Conservation (phyloP, 1,140 invertebrate genomes). For the Diorhabda elongata region DNA sequence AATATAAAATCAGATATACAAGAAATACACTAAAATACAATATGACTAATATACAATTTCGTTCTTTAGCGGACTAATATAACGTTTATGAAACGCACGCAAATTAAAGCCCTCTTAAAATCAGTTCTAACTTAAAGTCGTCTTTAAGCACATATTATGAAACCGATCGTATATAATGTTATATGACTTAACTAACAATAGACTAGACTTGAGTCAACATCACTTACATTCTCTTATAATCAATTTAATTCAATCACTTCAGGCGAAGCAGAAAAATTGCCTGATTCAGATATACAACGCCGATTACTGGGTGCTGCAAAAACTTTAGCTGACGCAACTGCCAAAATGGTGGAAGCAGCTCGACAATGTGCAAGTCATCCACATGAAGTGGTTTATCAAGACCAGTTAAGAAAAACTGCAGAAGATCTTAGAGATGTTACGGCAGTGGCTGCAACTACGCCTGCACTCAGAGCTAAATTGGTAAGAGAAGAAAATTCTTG, state of each 20-base stretch:
- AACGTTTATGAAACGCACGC: too few relatives aligned
- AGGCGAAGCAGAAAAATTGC: slow-evolving; percentile 81
- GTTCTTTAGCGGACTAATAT: too few relatives aligned
- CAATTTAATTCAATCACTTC: neutral
- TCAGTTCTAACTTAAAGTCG: too few relatives aligned
- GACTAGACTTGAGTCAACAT: too few relatives aligned
- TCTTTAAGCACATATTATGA: too few relatives aligned
- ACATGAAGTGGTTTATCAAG: slow-evolving; percentile 78
- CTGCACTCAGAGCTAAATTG: slow-evolving; percentile 72
- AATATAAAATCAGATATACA: too few relatives aligned
- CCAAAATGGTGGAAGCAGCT: slow-evolving; percentile 93
- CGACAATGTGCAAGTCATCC: slow-evolving; percentile 84
- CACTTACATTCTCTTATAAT: too few relatives aligned
- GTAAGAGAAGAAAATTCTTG: slow-evolving; percentile 32
- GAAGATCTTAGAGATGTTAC: slow-evolving; percentile 89
- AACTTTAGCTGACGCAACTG: slow-evolving; percentile 91
- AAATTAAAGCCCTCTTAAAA: too few relatives aligned
- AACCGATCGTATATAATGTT: too few relatives aligned
- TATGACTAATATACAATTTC: too few relatives aligned
- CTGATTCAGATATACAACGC: slow-evolving; percentile 84
- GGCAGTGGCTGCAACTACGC: slow-evolving; percentile 70
- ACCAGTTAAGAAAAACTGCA: slow-evolving; percentile 79
- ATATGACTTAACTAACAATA: too few relatives aligned
- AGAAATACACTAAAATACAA: too few relatives aligned
- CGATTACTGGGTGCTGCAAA: slow-evolving; percentile 88